These are phyloP conservation scores for Takifugu bimaculatus DNA, from an alignment of 2,113 vertebrate genomes.

Conservation along the genomic window DNA sequence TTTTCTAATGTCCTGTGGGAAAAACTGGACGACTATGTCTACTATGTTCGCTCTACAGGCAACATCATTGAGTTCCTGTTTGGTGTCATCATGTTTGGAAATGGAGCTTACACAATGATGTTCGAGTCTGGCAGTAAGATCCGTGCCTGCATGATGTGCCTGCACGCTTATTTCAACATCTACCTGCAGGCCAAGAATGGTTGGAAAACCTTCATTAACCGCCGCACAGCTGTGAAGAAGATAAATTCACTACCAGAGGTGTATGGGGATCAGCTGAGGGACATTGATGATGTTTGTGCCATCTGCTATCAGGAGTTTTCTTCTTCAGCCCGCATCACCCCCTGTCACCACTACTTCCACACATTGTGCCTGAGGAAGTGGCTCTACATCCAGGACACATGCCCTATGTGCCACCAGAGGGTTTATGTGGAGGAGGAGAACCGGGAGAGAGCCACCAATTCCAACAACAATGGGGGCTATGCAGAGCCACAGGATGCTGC, in stretches of 20 bases:
- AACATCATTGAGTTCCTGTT: slow-evolving; percentile 97
- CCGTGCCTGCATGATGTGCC: slow-evolving; percentile 97
- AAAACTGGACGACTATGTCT: slow-evolving; percentile 97
- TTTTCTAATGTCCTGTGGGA: slow-evolving; percentile 95
- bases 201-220: slow-evolving; percentile 98
- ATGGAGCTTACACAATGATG: slow-evolving; percentile 96
- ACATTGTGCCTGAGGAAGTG: slow-evolving; percentile 97
- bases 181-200: slow-evolving; percentile 97
- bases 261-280: slow-evolving; percentile 77
- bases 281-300: slow-evolving; percentile 93
- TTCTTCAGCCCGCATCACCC: slow-evolving; percentile 89
- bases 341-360: slow-evolving; percentile 94
- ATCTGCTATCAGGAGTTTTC: slow-evolving; percentile 98
- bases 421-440: slow-evolving; percentile 88
- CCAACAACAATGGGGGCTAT: slow-evolving; percentile 86
- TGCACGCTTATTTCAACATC: slow-evolving; percentile 98
- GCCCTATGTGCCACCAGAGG: slow-evolving; percentile 98
- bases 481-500: slow-evolving; percentile 63
- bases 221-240: slow-evolving; percentile 93
- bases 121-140: slow-evolving; percentile 98
- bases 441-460: slow-evolving; percentile 72
- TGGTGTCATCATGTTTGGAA: slow-evolving; percentile 97
- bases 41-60: slow-evolving; percentile 93
- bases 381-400: slow-evolving; percentile 99
- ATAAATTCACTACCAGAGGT: slow-evolving; percentile 96